Evolutionary conservation across 2,113 vertebrate genomes (phyloP).

Genomic region (Melanotaenia duboulayi): DNA sequence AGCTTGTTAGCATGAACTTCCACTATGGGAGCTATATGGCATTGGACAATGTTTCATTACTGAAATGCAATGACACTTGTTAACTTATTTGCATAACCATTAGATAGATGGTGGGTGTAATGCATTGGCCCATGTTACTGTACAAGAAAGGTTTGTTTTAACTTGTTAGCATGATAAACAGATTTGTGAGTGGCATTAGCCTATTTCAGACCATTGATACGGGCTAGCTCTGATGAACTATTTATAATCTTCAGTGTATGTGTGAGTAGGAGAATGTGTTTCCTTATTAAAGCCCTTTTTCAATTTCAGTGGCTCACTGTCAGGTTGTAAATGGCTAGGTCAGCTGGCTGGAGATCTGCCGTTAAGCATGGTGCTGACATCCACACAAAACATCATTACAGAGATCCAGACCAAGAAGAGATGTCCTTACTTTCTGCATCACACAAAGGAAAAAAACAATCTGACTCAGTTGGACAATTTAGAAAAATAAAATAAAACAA

Average conservation of each 20-base stretch:
- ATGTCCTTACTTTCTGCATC: slow-evolving; percentile 59
- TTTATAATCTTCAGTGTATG: slow-evolving; percentile 50
- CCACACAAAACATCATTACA: slow-evolving; percentile 79
- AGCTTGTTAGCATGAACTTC: slow-evolving; percentile 71
- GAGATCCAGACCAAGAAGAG: slow-evolving; percentile 57
- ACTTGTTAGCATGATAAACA: slow-evolving; percentile 75
- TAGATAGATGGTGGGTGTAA: slow-evolving; percentile 34
- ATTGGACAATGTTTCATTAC: slow-evolving; percentile 71
- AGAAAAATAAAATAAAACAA: slow-evolving; percentile 42
- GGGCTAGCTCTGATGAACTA: slow-evolving; percentile 35
- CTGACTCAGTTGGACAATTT: slow-evolving; percentile 40
- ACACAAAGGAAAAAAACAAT: slow-evolving; percentile 65
- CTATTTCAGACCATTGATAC: slow-evolving; percentile 62
- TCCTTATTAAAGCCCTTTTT: slow-evolving; percentile 62
- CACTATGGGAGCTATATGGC: slow-evolving; percentile 68
- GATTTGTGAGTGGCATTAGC: slow-evolving; percentile 57
- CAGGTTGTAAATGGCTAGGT: slow-evolving; percentile 76
- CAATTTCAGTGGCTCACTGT: slow-evolving; percentile 81
- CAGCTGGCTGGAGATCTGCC: slow-evolving; percentile 70
- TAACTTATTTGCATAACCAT: slow-evolving; percentile 74
- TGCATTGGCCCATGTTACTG: slow-evolving; percentile 60
- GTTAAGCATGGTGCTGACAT: slow-evolving; percentile 49
- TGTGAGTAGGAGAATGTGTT: neutral
- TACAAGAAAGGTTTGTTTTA: slow-evolving; percentile 65
- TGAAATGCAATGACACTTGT: slow-evolving; percentile 67